Evolutionary conservation across 2,888 invertebrate genomes (phyloP).

Genomic region (Xestia sexstrigata): DNA sequence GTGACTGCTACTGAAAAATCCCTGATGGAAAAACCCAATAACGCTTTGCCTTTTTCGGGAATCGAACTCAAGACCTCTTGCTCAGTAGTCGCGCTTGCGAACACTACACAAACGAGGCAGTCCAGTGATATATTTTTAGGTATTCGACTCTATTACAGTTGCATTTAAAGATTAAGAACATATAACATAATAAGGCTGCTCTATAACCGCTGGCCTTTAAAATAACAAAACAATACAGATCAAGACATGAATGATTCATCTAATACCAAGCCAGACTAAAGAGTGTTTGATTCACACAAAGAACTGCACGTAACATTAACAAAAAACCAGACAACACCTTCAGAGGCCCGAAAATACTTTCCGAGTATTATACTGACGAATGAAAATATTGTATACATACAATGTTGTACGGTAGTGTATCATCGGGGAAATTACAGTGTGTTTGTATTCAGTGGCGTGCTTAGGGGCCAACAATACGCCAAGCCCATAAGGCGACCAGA

Average conservation of each 20-base stretch:
- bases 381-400: conserved; percentile 13
- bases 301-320: conserved; percentile 72
- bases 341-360: conserved; percentile 72
- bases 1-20: no score
- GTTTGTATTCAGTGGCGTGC: neutral
- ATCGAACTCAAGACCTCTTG: no score
- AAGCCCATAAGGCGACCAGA: no score
- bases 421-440: neutral
- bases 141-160: neutral
- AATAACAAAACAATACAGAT: conserved; percentile 61
- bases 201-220: neutral
- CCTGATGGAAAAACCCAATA: no score
- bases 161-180: no score
- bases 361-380: conserved; percentile 38
- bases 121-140: neutral
- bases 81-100: no score
- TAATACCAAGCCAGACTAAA: conserved; percentile 73
- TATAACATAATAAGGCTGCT: neutral
- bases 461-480: no score
- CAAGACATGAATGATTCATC: conserved; percentile 79
- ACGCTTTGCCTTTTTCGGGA: no score
- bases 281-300: conserved; percentile 73
- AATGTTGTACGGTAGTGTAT: conserved; percentile 10
- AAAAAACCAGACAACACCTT: conserved; percentile 77
- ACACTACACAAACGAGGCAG: no score